phyloP scores from a whole-genome alignment of 2,113 vertebrate genomes.

The Glaucidium brasilianum region DNA sequence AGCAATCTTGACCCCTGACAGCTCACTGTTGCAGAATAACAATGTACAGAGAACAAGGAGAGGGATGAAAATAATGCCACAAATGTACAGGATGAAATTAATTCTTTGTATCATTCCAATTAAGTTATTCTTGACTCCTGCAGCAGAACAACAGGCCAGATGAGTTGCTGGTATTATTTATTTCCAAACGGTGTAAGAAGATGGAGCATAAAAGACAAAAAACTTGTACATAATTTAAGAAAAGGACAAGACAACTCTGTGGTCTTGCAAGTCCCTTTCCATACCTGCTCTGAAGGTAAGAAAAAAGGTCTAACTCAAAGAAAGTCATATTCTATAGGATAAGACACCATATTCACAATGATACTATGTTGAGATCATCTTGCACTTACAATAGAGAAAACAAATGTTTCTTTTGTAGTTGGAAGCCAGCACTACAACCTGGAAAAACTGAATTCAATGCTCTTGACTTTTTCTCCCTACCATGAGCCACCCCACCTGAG shows the following conservation, averaged over 20 bases:
- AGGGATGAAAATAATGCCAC: not conserved
- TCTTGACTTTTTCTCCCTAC: not conserved
- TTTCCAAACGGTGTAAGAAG: not conserved
- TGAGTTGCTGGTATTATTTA: not conserved
- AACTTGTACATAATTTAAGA: not conserved
- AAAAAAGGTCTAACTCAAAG: not conserved
- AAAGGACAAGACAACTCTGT: not conserved
- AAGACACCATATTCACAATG: rapidly evolving
- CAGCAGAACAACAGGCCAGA: not conserved
- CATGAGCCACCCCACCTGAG: not conserved
- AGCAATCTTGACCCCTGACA: not conserved
- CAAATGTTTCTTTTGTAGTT: not conserved
- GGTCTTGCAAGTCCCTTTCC: not conserved
- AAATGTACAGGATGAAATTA: not conserved
- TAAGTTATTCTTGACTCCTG: not conserved
- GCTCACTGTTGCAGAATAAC: not conserved
- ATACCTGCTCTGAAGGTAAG: not conserved
- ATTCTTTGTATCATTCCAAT: not conserved
- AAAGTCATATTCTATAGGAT: not conserved
- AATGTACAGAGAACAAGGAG: not conserved
- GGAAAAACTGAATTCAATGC: not conserved
- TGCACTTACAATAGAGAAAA: rapidly evolving
- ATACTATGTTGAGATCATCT: not conserved
- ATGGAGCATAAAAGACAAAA: not conserved
- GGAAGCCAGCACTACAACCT: not conserved